A percentile compares a stretch with the other conserved stretches of the same genome.
Conservation (phyloP, 1,140 invertebrate genomes). For the Drosophila pseudoobscura region DNA sequence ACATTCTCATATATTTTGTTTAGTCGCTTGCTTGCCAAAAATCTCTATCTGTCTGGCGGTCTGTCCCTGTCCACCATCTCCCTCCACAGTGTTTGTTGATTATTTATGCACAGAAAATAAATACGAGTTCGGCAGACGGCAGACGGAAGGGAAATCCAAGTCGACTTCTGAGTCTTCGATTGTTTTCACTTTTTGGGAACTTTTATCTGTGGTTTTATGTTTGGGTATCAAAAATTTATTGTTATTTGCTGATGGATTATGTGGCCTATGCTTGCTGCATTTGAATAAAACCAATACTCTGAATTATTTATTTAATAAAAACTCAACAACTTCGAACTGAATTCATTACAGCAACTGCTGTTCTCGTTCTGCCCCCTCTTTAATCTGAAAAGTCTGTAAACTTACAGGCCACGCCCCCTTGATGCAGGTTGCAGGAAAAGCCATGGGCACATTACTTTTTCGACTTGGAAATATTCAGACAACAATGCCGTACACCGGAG, state of each 20-base stretch:
- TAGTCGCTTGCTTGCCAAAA: constrained; percentile 65
- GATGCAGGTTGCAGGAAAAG: constrained; percentile 22
- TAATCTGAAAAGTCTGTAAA: neutral
- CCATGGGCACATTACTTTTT: constrained; percentile 54
- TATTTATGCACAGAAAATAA: constrained; percentile 71
- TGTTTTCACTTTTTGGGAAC: constrained; percentile 49
- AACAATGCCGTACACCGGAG: constrained; percentile 65
- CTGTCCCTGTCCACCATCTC: neutral
- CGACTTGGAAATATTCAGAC: constrained; percentile 69
- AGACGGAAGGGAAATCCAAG: constrained; percentile 5
- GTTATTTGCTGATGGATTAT: constrained; percentile 19
- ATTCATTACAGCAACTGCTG: neutral
- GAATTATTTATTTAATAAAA: constrained; percentile 21
- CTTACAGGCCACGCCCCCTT: constrained; percentile 31
- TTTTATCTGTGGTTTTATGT: constrained; percentile 4
- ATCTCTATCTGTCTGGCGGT: constrained; percentile 24
- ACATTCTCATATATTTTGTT: constrained; percentile 48
- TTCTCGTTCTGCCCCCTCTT: neutral
- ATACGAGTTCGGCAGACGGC: constrained; percentile 38
- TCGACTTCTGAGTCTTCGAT: constrained; percentile 41
- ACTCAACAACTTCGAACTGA: neutral
- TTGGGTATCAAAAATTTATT: constrained; percentile 22
- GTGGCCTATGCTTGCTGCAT: constrained; percentile 9
- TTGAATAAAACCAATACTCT: constrained; percentile 19
- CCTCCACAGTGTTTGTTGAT: constrained; percentile 28